These are phyloP conservation scores for Dendrocopos noguchii DNA, from an alignment of 2,113 vertebrate species.

Conservation along the genomic window DNA sequence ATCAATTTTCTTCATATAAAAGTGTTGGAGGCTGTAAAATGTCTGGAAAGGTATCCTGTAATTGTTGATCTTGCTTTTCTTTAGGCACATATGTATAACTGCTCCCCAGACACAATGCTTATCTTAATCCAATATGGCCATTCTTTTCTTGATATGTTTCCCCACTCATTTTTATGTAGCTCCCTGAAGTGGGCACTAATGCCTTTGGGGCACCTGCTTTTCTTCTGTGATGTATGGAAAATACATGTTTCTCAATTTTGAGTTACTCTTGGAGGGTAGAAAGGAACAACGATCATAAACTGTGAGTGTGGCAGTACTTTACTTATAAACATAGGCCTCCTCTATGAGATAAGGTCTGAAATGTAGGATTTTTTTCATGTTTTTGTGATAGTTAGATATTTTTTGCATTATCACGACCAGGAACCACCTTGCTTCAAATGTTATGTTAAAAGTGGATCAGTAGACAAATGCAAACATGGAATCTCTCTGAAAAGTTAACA, in stretches of 20 bases:
- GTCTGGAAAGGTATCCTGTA: neutral
- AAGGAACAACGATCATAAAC: neutral
- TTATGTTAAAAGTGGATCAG: neutral
- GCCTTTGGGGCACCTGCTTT: neutral
- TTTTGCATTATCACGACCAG: neutral
- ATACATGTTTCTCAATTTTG: neutral
- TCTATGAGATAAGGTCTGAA: neutral
- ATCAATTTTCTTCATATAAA: neutral
- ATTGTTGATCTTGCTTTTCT: neutral
- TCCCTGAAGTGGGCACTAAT: neutral
- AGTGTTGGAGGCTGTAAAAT: neutral
- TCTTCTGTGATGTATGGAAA: neutral
- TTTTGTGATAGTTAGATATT: neutral
- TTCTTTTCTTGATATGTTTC: neutral
- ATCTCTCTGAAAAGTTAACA: constrained; percentile 3
- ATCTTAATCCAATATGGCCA: neutral
- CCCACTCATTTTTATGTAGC: neutral
- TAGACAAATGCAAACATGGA: neutral
- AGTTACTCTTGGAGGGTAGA: neutral
- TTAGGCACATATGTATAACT: neutral
- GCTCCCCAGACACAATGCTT: neutral
- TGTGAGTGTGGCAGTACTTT: neutral
- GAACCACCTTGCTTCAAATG: neutral
- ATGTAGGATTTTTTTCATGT: neutral
- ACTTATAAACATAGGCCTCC: neutral